Evolutionary conservation across 2,888 invertebrate genomes (phyloP), one percentile per base, ranked within the genome.

Genomic region (Monoplex corrugatus): DNA sequence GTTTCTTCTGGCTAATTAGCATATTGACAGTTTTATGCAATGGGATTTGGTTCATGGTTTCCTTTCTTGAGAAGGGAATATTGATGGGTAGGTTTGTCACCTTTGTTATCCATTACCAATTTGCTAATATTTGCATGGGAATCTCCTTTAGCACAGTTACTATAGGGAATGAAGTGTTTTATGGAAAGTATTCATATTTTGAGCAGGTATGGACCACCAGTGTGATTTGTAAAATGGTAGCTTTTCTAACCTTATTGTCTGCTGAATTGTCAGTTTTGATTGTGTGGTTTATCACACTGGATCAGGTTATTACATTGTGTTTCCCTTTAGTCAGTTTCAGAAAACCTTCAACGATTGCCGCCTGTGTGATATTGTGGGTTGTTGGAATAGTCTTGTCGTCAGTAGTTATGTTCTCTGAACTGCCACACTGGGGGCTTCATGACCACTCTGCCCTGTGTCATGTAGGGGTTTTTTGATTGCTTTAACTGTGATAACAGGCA

Each of bases 371-470:
- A 1, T 38, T 10, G 28, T 75, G 75, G 75, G 8, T 35, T 2
- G 0, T 38, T 75, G 75, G 35, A 38, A 75, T 75, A 32, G 13
- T 35, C 16, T 35, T 75, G 38, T 75, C 75, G 3, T 16, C 38
- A 16, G 23, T 75, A 35, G 38, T 38, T 5, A 38, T 75, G 35
- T 38, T 75, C 38, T 38, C 75, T 38, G 75, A 38, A 13, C 16
- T 35, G 35, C 38, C 75, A 75, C 40, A 80, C 28, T 43, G 40
- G 78, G 78, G 43, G 5, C 40, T 80, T 1, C 32, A n/a, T 28
- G 78, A 28, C 3, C 78, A 80, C 40, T 80, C 78, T 43, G 78
- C 40, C 28, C 78, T 80, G 1, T 80, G 78, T 80, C 78, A 43
- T 43, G 3, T 43, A n/a, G 78, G 78, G 40, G 10, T 80, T 80